Percentiles rank a stretch among this genome's conserved stretches.
phyloP scores from a whole-genome alignment of 2,888 invertebrate genomes.

The Thecocarcelia acutangulata region DNA sequence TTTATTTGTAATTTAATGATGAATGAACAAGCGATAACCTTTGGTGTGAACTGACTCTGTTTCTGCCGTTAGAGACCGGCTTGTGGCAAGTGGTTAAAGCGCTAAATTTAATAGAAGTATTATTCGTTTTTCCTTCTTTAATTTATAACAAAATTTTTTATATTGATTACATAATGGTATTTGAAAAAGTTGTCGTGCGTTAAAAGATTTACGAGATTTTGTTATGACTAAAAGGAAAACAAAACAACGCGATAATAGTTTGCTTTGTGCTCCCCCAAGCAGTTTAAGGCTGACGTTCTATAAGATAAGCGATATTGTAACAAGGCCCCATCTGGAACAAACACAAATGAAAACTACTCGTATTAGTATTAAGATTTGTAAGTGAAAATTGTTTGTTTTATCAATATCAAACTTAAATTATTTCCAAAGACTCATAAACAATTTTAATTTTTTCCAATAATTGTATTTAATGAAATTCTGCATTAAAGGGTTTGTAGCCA shows the following conservation, averaged over 20 bases:
- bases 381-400: slow-evolving; percentile 55
- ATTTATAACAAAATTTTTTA: slow-evolving; percentile 43
- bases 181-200: slow-evolving; percentile 57
- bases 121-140: slow-evolving; percentile 14
- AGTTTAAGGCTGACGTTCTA: not conserved
- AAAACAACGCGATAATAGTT: slow-evolving; percentile 44
- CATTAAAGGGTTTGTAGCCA: too few relatives aligned
- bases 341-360: slow-evolving; percentile 37
- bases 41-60: slow-evolving; percentile 63
- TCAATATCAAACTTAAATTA: not conserved
- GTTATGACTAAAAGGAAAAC: slow-evolving; percentile 23
- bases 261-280: slow-evolving; percentile 7
- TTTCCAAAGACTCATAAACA: not conserved
- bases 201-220: slow-evolving; percentile 62
- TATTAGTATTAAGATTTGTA: slow-evolving; percentile 56
- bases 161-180: slow-evolving; percentile 46
- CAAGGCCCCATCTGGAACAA: not conserved
- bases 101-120: slow-evolving; percentile 24
- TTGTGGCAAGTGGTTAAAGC: slow-evolving; percentile 44
- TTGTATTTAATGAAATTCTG: not conserved
- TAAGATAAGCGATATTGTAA: slow-evolving; percentile 61
- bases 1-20: slow-evolving; percentile 53
- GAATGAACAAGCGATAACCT: slow-evolving; percentile 69
- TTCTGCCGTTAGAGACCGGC: slow-evolving; percentile 8
- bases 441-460: slow-evolving; percentile 9